These are phyloP conservation scores for Merodon equestris DNA, from an alignment of 2,888 invertebrate genomes.

Conservation along the genomic window DNA sequence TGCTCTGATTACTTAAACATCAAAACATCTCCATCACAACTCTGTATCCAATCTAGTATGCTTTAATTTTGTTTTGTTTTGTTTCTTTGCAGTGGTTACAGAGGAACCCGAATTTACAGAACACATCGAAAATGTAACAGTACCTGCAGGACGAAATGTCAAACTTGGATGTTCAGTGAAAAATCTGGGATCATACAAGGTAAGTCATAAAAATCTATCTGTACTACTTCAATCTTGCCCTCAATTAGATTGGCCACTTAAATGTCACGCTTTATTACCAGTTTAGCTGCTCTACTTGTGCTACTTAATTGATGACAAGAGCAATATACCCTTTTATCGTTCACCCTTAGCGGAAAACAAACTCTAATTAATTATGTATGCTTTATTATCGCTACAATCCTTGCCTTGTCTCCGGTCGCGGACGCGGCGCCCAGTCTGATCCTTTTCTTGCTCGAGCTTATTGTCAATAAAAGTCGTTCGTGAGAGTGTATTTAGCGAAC, in stretches of 20 bases:
- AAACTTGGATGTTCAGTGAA: slow-evolving; percentile 94
- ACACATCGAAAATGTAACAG: slow-evolving; percentile 93
- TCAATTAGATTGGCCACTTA: slow-evolving; percentile 48
- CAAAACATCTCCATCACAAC: slow-evolving; percentile 5
- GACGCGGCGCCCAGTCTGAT: no score
- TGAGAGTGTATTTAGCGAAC: slow-evolving; percentile 36
- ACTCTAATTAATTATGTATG: slow-evolving; percentile 54
- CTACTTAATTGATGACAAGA: slow-evolving; percentile 46
- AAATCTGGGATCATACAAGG: slow-evolving; percentile 94
- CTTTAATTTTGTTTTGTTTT: slow-evolving; percentile 15
- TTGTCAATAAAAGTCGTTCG: slow-evolving; percentile 19
- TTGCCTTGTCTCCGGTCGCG: slow-evolving; percentile 20
- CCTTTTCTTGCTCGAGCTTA: no score
- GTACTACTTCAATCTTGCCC: no score
- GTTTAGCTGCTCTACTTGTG: no score
- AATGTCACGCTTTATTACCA: slow-evolving; percentile 46
- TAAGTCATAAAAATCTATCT: slow-evolving; percentile 78
- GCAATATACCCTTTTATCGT: no score
- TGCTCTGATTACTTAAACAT: slow-evolving; percentile 48
- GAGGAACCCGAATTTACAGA: slow-evolving; percentile 95
- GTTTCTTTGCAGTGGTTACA: slow-evolving; percentile 82
- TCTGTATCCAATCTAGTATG: slow-evolving; percentile 9
- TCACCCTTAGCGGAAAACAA: slow-evolving; percentile 12
- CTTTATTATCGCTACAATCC: slow-evolving; percentile 2
- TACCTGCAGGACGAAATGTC: slow-evolving; percentile 89